Percentiles rank a stretch among this genome's conserved stretches.
Evolutionary conservation across 2,113 vertebrate genomes (phyloP).

Genomic region (Eulemur macaco): DNA sequence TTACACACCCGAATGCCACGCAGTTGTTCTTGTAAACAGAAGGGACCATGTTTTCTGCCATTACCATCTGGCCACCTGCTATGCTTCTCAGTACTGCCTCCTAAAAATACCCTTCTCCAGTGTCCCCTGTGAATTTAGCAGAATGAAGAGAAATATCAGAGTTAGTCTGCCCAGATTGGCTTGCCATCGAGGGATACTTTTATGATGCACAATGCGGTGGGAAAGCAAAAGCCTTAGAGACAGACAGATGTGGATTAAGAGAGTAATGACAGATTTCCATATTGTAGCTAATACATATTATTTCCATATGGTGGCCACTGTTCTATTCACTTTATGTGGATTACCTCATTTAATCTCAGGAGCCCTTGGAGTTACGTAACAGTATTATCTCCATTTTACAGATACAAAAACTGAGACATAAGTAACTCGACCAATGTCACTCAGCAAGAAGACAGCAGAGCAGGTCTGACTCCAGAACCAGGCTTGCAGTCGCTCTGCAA

Average conservation of each 20-base stretch:
- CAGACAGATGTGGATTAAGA: background rate
- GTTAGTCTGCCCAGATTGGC: background rate
- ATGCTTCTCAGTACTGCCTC: slow-evolving; percentile 46
- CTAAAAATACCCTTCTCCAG: slow-evolving; percentile 53
- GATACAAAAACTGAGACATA: background rate
- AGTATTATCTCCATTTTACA: background rate
- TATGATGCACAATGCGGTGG: background rate
- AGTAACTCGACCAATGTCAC: background rate
- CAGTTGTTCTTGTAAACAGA: slow-evolving; percentile 11
- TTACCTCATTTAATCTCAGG: background rate
- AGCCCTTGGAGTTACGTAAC: background rate
- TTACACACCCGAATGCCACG: slow-evolving; percentile 42
- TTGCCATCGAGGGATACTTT: slow-evolving; percentile 29
- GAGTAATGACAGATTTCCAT: background rate
- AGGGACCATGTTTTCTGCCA: slow-evolving; percentile 17
- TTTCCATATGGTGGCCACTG: background rate
- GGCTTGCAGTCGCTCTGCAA: background rate
- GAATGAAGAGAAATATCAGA: slow-evolving; percentile 25
- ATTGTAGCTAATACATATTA: background rate
- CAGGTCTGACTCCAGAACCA: background rate
- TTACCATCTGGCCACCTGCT: slow-evolving; percentile 60
- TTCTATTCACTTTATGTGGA: background rate
- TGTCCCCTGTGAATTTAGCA: slow-evolving; percentile 43
- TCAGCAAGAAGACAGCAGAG: background rate
- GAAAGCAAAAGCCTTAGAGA: background rate